A percentile compares a stretch with the other conserved stretches of the same genome.
Evolutionary conservation across 2,113 vertebrate species (phyloP).

Genomic region (Nycticebus coucang): DNA sequence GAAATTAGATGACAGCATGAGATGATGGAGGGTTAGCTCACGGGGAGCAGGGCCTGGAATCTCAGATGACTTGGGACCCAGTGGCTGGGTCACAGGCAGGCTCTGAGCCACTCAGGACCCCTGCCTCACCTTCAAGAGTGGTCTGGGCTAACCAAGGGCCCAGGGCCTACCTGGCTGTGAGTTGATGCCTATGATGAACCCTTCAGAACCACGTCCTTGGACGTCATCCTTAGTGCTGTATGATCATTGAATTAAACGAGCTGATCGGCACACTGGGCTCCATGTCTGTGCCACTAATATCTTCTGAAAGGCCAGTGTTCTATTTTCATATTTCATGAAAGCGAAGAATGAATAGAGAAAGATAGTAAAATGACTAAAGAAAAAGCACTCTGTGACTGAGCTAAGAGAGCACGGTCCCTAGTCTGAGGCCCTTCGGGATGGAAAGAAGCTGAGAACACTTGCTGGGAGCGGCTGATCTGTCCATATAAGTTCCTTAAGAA

Average conservation of each 20-base stretch:
- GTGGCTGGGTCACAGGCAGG: neutral
- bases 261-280: neutral
- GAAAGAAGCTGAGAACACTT: fast-evolving
- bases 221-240: neutral
- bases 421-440: neutral
- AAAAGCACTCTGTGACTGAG: neutral
- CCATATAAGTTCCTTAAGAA: neutral
- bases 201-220: neutral
- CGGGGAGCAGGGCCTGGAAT: neutral
- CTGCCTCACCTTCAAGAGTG: neutral
- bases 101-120: neutral
- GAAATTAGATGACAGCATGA: conserved; percentile 23
- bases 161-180: neutral
- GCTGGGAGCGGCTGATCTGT: neutral
- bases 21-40: neutral
- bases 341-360: neutral
- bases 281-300: neutral
- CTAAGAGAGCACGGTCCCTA: neutral
- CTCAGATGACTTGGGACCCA: neutral
- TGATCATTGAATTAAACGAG: fast-evolving
- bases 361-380: neutral
- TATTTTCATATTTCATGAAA: neutral
- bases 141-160: neutral
- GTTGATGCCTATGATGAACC: neutral
- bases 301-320: neutral